Evolutionary conservation across 1,140 invertebrate species (phyloP).

Genomic region (Zophobas morio): DNA sequence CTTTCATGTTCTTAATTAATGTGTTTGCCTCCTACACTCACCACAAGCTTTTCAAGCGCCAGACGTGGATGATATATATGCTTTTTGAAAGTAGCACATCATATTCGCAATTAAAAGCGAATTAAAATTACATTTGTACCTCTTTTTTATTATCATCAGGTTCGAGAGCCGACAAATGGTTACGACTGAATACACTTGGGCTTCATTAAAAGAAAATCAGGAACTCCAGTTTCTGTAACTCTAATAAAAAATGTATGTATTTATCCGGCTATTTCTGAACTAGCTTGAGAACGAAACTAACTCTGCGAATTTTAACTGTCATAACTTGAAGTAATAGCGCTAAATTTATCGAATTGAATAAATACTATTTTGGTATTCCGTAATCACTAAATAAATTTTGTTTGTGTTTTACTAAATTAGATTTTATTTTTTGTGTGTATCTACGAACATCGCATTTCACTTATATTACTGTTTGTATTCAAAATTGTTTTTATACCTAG

Average conservation of each 20-base stretch:
- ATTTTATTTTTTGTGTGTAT: too few relatives aligned
- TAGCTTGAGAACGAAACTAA: too few relatives aligned
- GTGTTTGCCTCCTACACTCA: conserved; percentile 40
- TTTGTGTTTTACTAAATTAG: too few relatives aligned
- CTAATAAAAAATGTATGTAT: not conserved
- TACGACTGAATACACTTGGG: not conserved
- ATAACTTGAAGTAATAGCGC: too few relatives aligned
- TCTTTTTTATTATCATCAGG: conserved; percentile 4
- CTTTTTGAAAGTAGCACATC: conserved; percentile 33
- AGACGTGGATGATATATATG: conserved; percentile 4
- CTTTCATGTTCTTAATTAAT: conserved; percentile 43
- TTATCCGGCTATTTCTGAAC: too few relatives aligned
- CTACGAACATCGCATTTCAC: too few relatives aligned
- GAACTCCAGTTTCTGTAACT: not conserved
- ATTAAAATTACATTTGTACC: conserved; percentile 37
- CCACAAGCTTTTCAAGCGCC: conserved; percentile 16
- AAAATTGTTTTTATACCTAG: too few relatives aligned
- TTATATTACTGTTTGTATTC: too few relatives aligned
- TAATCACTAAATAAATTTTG: too few relatives aligned
- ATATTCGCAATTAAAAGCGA: conserved; percentile 36
- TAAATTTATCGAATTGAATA: too few relatives aligned
- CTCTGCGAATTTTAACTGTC: too few relatives aligned
- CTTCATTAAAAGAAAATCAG: not conserved
- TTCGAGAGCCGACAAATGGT: not conserved
- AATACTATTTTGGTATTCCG: too few relatives aligned